Evolutionary conservation across 1,140 invertebrate species (phyloP).

Genomic region (Formica exsecta): DNA sequence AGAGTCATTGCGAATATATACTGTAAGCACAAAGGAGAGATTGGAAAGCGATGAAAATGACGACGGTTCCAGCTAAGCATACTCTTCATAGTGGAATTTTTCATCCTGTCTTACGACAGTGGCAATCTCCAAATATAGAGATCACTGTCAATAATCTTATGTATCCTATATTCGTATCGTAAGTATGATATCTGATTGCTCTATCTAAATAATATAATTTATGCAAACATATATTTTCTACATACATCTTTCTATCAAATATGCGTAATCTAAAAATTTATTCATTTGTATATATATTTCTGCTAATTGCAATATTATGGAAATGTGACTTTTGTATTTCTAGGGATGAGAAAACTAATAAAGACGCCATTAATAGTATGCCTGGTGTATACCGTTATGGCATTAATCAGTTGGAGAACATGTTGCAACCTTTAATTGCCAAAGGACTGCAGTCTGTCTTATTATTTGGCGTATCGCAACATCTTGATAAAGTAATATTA

Average conservation of each 20-base stretch:
- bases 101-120: constrained; percentile 92
- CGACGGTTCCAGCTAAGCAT: constrained; percentile 83
- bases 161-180: constrained; percentile 96
- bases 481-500: constrained; percentile 90
- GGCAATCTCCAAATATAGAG: constrained; percentile 91
- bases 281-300: background rate
- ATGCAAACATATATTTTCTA: constrained; percentile 3
- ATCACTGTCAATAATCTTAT: constrained; percentile 94
- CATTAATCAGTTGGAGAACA: constrained; percentile 91
- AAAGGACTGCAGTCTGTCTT: constrained; percentile 95
- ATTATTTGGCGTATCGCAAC: constrained; percentile 95
- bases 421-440: constrained; percentile 90
- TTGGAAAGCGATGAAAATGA: constrained; percentile 46
- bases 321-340: constrained; percentile 59
- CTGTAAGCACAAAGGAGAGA: background rate
- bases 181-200: background rate
- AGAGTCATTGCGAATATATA: background rate
- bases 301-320: background rate
- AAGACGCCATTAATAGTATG: constrained; percentile 94
- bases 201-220: background rate
- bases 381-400: constrained; percentile 95
- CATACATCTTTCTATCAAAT: background rate
- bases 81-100: constrained; percentile 94
- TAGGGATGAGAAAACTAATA: constrained; percentile 93
- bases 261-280: constrained; percentile 5